Evolutionary conservation across 1,140 invertebrate species (phyloP).

Genomic region (Nasonia vitripennis): DNA sequence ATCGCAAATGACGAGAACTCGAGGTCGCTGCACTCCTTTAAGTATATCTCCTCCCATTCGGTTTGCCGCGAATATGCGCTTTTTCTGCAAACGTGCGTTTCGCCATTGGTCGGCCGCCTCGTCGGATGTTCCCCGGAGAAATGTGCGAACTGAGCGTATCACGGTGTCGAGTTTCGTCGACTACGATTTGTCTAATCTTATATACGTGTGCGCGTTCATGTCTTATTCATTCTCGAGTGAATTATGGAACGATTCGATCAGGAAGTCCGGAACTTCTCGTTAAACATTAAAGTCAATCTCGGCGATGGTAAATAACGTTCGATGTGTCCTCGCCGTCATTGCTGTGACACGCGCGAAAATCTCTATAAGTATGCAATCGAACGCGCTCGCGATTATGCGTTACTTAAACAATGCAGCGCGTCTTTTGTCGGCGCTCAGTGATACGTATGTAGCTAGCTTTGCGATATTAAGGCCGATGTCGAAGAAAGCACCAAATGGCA

Average conservation of each 20-base stretch:
- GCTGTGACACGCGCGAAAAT: too few relatives aligned
- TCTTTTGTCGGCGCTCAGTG: background rate
- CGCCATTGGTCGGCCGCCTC: background rate
- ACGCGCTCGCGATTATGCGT: background rate
- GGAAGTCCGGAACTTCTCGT: too few relatives aligned
- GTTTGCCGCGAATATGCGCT: background rate
- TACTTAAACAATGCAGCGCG: background rate
- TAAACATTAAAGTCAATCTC: too few relatives aligned
- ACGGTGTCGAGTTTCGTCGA: background rate
- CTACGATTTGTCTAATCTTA: too few relatives aligned
- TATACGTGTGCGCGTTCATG: too few relatives aligned
- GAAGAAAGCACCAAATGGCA: background rate
- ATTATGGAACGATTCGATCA: too few relatives aligned
- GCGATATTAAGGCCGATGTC: background rate
- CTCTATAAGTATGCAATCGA: background rate
- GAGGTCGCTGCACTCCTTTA: slow-evolving; percentile 39
- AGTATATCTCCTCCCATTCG: background rate
- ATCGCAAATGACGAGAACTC: slow-evolving; percentile 28
- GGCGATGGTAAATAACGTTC: too few relatives aligned
- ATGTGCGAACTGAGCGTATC: background rate
- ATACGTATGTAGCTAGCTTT: background rate
- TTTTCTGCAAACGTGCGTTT: slow-evolving; percentile 6
- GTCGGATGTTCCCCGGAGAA: background rate
- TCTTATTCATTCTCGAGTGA: too few relatives aligned
- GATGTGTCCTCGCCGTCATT: too few relatives aligned